Evolutionary conservation across 2,113 vertebrate species (phyloP).

Genomic region (Mastomys natalensis): DNA sequence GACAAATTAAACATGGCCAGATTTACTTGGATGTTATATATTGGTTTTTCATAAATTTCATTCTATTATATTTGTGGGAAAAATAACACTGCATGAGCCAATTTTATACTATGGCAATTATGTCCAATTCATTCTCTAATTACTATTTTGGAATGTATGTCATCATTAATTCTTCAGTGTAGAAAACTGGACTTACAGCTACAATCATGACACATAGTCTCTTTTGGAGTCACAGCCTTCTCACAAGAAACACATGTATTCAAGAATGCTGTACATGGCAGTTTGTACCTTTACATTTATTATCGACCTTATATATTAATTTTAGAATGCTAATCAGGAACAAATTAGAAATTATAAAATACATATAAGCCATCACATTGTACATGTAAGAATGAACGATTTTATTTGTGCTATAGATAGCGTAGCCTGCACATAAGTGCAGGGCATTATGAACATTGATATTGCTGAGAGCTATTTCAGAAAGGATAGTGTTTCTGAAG

Average conservation of each 20-base stretch:
- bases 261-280: background rate
- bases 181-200: slow-evolving; percentile 36
- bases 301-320: slow-evolving; percentile 1
- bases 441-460: background rate
- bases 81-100: slow-evolving; percentile 6
- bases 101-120: slow-evolving; percentile 38
- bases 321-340: slow-evolving; percentile 57
- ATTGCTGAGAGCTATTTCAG: background rate
- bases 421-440: background rate
- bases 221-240: slow-evolving; percentile 12
- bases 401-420: background rate
- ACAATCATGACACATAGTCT: slow-evolving; percentile 23
- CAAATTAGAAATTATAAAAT: slow-evolving; percentile 40
- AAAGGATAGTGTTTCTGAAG: background rate
- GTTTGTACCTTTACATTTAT: slow-evolving; percentile 52
- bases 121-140: slow-evolving; percentile 59
- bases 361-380: background rate
- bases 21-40: background rate
- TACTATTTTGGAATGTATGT: slow-evolving; percentile 45
- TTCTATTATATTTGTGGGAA: slow-evolving; percentile 30
- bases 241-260: slow-evolving; percentile 17
- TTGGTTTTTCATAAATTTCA: slow-evolving; percentile 37
- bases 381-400: background rate
- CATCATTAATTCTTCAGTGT: slow-evolving; percentile 48
- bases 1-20: slow-evolving; percentile 7